Evolutionary conservation across 2,888 invertebrate species (phyloP), one percentile per base, ranked within the genome.

Genomic region (Cryptosula pallasiana): DNA sequence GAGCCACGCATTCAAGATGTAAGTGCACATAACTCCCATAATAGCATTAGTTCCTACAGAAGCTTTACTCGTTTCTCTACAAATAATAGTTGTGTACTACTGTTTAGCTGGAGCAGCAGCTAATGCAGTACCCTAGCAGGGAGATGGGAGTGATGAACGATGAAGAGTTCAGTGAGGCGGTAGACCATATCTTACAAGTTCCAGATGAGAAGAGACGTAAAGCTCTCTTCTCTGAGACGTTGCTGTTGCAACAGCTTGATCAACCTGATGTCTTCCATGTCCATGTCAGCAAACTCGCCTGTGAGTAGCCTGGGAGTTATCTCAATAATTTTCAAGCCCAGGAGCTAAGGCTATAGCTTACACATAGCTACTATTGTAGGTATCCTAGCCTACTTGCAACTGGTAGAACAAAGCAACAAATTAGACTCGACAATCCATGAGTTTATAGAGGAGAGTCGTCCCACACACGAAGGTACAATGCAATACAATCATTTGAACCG

Each of bases 1-100:
- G 83, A 83, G 73, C 83, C 82, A 34, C 74, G 82, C 36, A 81
- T 83, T 75, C 77, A 78, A 55, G 81, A 83, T 75, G 81, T 81
- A 72, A 75, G 76, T 71, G 25, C n/a, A 16, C 45, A 45, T 45
- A 13, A 45, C 45, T 13, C 9, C 45, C 20, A 45, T 13, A 45
- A 45, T 45, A 45, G 5, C 9, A 45, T 45, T 45, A 13, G 45
- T 45, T 13, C 20, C 45, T 45, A 13, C 20, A 5, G 45, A 5
- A 13, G 45, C 45, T 45, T 45, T 13, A 45, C 45, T 45, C 20
- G 20, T 13, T 45, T 45, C 5, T 20, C 20, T 45, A 45, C 45
- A 45, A 45, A 20, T 5, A 13, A 45, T 13, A 45, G 45, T 45
- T 45, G 45, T 45, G 5, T 45, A 20, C 45, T 45, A 45, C 45